Evolutionary conservation across 2,888 invertebrate genomes (phyloP), one percentile per base, ranked within the genome.

Genomic region (Onthophagus sagittarius): DNA sequence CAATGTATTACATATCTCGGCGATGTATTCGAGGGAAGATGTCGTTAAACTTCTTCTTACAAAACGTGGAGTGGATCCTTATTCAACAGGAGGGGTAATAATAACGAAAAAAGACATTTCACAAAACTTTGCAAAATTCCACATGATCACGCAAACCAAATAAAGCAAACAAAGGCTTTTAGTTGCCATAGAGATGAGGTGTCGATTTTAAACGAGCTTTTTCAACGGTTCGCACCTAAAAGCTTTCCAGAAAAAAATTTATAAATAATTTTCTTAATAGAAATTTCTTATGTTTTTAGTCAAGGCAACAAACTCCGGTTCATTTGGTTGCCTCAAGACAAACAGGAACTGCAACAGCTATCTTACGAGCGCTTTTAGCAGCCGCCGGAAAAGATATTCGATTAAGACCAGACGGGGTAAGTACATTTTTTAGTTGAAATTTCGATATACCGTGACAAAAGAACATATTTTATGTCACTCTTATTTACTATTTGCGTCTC

Each of bases 241-340:
- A 23, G 23, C 23, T 23, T 23, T 23, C 23, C 3, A 23, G 2
- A 23, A 23, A 23, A 23, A 23, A 23, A 23, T 2, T 23, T 1
- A 2, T 23, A 23, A 23, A 23, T 23, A 23, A 23, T 23, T 23
- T 23, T 3, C 23, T 23, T 23, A 23, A 23, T 23, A 23, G 3
- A 23, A 14, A 15, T 64, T 67, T 69, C 14, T 9, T 63, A 62
- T 76, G 64, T 79, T 83, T 85, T 53, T 85, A 98, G 98, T 93
- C 96, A 75, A 93, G 94, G 76, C 92, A 95, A 80, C 98, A 98
- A 86, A 94, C 97, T 5, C 94, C 98, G 0, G 93, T 99, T 0
- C 99, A 99, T 87, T 88, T 98, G 84, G 98, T 98, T 76, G 96
- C 97, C 72, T 94, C 94, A 79, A 90, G 99, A 80, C 94, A 96